These are phyloP conservation scores for human DNA, from an alignment of 2,113 vertebrate species.

Conservation along the genomic window GRCh38 chr9:106526501-106527000, in stretches of 20 bases:
- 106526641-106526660: not conserved
- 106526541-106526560: not conserved
- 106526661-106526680: not conserved
- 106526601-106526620: not conserved
- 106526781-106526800: not conserved
- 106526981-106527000: not conserved
- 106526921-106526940: not conserved
- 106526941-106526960: not conserved
- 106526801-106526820: not conserved
- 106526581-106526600: not conserved
- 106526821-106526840: slow-evolving; percentile 30
- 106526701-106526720: not conserved
- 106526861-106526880: slow-evolving; percentile 43
- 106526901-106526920: not conserved
- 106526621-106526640: not conserved
- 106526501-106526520: not conserved
- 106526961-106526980: not conserved
- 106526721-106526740: not conserved
- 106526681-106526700: not conserved
- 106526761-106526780: not conserved
- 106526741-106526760: not conserved
- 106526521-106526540: not conserved
- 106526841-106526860: not conserved
- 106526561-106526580: not conserved
- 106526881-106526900: slow-evolving; percentile 39